Percentiles rank a stretch among this genome's conserved stretches.
These are phyloP conservation scores for Lacerta agilis DNA, from an alignment of 2,797 vertebrate genomes.

Conservation along the genomic window DNA sequence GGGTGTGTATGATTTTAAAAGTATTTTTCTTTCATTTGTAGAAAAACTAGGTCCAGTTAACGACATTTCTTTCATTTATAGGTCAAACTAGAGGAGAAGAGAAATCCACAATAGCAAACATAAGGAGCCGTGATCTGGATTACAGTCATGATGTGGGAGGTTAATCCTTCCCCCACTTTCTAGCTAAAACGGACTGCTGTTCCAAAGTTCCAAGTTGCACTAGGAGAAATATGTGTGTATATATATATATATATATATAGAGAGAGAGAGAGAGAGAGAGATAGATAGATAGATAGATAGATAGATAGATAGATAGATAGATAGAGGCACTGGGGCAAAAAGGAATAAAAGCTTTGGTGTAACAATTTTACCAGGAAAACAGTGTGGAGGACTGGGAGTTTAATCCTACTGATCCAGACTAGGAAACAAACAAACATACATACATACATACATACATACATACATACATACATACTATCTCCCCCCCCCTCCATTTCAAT, in stretches of 20 bases:
- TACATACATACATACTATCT: no score
- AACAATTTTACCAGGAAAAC: not conserved
- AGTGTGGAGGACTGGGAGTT: no score
- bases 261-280: no score
- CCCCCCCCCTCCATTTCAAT: not conserved
- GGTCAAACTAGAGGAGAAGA: not conserved
- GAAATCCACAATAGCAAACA: not conserved
- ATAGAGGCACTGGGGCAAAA: not conserved
- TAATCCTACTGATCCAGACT: no score
- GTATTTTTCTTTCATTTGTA: not conserved
- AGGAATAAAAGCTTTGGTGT: not conserved
- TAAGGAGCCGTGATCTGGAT: not conserved
- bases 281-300: no score
- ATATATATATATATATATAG: no score
- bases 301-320: no score
- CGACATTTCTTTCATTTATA: not conserved
- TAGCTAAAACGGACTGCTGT: not conserved
- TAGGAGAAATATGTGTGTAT: not conserved
- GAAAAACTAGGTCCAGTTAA: not conserved
- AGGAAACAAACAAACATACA: no score
- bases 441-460: no score
- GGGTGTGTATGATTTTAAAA: not conserved
- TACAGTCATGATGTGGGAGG: not conserved
- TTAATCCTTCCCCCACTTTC: not conserved
- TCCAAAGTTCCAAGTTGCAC: not conserved